A percentile compares a stretch with the other conserved stretches of the same genome.
phyloP scores from a whole-genome alignment of 92 coral and sea anemone genomes.

The Diadumene lineata region DNA sequence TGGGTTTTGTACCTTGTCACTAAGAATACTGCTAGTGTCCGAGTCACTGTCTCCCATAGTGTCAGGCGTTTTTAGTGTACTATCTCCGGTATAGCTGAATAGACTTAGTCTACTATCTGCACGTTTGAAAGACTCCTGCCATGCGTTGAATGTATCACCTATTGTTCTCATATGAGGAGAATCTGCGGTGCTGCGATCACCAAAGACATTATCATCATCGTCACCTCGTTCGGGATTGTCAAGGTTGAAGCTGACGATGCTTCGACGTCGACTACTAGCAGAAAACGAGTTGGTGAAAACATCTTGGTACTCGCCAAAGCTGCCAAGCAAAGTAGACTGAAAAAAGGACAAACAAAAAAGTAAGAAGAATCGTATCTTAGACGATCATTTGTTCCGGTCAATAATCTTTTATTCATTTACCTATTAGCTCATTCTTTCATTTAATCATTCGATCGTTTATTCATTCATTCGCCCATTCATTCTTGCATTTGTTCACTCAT shows the following conservation, averaged over 20 bases:
- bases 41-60: slow-evolving; percentile 22
- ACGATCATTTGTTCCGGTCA: background rate
- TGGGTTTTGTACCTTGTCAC: background rate
- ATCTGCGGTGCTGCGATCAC: slow-evolving; percentile 44
- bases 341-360: background rate
- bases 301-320: slow-evolving; percentile 30
- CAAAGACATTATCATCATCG: slow-evolving; percentile 20
- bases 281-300: background rate
- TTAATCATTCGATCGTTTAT: background rate
- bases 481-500: background rate
- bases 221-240: slow-evolving; percentile 31
- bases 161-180: slow-evolving; percentile 67
- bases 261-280: slow-evolving; percentile 35
- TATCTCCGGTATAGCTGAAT: slow-evolving; percentile 38
- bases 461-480: background rate
- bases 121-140: slow-evolving; percentile 70
- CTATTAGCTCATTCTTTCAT: background rate
- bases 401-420: background rate
- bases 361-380: background rate
- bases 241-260: slow-evolving; percentile 72
- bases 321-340: slow-evolving; percentile 30
- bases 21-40: slow-evolving; percentile 13
- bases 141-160: slow-evolving; percentile 78
- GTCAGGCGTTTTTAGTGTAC: slow-evolving; percentile 31
- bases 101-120: slow-evolving; percentile 47